Percentiles rank a stretch among this genome's conserved stretches.
Evolutionary conservation across 2,797 vertebrate species (phyloP).

Genomic region (Rhinatrema bivittatum): DNA sequence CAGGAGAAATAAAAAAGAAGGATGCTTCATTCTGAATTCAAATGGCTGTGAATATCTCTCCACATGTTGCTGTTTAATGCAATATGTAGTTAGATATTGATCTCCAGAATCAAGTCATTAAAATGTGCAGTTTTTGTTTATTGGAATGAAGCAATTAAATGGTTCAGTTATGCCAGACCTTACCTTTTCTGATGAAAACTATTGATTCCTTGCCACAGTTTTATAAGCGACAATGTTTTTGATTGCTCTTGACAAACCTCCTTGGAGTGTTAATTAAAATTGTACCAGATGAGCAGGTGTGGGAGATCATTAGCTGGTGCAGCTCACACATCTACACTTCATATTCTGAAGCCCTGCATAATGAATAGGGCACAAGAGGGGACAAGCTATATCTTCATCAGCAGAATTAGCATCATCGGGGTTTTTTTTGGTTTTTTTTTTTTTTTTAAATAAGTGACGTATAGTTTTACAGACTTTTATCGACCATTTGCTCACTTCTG

Average conservation of each 20-base stretch:
- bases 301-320: conserved; percentile 74
- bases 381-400: conserved; percentile 72
- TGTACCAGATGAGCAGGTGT: conserved; percentile 83
- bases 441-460: conserved; percentile 39
- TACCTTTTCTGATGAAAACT: conserved; percentile 77
- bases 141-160: conserved; percentile 80
- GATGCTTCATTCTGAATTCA: conserved; percentile 60
- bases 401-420: conserved; percentile 63
- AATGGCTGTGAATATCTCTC: conserved; percentile 54
- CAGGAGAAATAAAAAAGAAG: conserved; percentile 65
- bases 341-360: conserved; percentile 71
- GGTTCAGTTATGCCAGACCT: conserved; percentile 71
- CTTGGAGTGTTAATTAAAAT: conserved; percentile 93
- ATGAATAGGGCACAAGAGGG: conserved; percentile 72
- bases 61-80: conserved; percentile 67
- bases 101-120: conserved; percentile 73
- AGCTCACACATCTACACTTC: conserved; percentile 56
- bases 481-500: conserved; percentile 20
- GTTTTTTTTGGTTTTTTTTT: conserved; percentile 30
- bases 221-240: conserved; percentile 85
- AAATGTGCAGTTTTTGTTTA: conserved; percentile 76
- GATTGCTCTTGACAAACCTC: conserved; percentile 84
- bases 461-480: conserved; percentile 28
- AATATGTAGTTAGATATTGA: conserved; percentile 59
- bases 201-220: conserved; percentile 76